Conservation (phyloP, 2,113 vertebrate species). For the Mionectes macconnelli region DNA sequence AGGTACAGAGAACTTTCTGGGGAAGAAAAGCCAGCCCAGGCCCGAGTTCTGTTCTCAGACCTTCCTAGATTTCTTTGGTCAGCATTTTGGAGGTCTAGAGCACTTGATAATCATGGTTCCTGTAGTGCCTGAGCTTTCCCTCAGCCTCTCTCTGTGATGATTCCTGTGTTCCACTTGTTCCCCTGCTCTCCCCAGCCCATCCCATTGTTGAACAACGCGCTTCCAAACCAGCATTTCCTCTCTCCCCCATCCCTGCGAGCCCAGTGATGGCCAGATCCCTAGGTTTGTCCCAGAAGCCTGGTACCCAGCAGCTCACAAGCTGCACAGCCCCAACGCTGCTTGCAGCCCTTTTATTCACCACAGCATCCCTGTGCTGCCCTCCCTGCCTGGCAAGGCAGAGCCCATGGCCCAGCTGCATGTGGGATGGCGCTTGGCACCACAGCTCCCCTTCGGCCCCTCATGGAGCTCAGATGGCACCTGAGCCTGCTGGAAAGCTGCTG, state of each 20-base stretch:
- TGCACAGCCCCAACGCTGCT: fast-evolving
- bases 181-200: background rate
- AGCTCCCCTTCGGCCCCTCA: background rate
- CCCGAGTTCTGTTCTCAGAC: background rate
- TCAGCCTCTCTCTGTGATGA: background rate
- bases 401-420: fast-evolving
- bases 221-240: background rate
- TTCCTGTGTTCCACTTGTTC: background rate
- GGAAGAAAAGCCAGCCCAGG: background rate
- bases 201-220: background rate
- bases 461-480: background rate
- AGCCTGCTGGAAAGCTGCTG: background rate
- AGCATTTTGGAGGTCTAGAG: background rate
- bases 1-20: background rate
- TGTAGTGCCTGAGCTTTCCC: background rate
- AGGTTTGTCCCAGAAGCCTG: background rate
- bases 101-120: background rate
- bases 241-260: background rate
- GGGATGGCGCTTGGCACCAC: background rate
- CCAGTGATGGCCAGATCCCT: background rate
- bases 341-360: background rate
- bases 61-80: background rate
- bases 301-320: background rate
- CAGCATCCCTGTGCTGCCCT: background rate
- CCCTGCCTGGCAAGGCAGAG: background rate